These are phyloP conservation scores for Cathartes aura DNA, from an alignment of 2,113 vertebrate genomes.

Conservation along the genomic window DNA sequence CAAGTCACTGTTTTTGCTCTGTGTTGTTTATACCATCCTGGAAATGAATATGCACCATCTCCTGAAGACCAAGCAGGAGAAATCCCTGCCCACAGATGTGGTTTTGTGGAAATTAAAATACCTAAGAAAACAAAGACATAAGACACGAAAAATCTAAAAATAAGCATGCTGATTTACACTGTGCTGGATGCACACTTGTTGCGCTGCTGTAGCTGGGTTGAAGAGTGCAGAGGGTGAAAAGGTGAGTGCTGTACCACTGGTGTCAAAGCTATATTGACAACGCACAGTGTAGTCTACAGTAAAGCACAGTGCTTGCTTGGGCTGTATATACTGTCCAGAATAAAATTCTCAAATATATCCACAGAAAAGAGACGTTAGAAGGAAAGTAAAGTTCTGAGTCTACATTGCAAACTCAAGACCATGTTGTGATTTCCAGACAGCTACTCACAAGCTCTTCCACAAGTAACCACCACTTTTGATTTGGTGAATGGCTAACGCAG, in stretches of 20 bases:
- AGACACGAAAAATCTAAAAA: not conserved
- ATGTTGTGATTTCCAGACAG: not conserved
- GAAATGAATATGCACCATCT: not conserved
- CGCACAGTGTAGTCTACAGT: not conserved
- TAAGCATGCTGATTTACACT: not conserved
- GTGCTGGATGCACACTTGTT: not conserved
- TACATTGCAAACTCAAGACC: not conserved
- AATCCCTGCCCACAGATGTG: not conserved
- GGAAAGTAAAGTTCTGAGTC: not conserved
- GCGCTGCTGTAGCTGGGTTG: not conserved
- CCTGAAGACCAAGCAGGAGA: not conserved
- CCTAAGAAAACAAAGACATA: not conserved
- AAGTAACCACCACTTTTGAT: not conserved
- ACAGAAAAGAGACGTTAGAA: not conserved
- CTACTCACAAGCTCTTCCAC: not conserved
- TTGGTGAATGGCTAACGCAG: not conserved
- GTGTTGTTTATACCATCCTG: not conserved
- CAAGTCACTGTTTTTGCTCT: not conserved
- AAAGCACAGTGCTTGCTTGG: not conserved
- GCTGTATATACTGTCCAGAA: not conserved
- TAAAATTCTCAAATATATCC: not conserved
- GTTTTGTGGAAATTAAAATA: not conserved
- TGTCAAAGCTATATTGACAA: not conserved
- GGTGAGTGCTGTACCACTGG: not conserved
- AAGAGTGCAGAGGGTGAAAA: not conserved